Evolutionary conservation across 2,797 vertebrate genomes (phyloP).

Genomic region (Schizopygopsis pylzovi): DNA sequence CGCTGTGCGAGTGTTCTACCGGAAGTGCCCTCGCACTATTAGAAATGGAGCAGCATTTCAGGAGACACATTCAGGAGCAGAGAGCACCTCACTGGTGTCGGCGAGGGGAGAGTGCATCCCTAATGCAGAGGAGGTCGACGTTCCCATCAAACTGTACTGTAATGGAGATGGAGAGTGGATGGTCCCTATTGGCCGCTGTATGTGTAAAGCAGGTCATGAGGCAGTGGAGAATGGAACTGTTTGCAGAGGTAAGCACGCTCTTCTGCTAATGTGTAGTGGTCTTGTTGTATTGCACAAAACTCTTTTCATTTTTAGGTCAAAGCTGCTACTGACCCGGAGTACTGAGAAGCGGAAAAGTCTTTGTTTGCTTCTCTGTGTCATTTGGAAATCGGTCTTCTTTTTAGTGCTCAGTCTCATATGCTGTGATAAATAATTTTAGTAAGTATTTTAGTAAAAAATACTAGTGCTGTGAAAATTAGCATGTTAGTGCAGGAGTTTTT

Average conservation of each 20-base stretch:
- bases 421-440: neutral
- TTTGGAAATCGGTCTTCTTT: neutral
- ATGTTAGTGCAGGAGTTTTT: too few species aligned
- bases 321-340: neutral
- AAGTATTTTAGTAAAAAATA: neutral
- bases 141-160: constrained; percentile 98
- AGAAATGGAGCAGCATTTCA: constrained; percentile 93
- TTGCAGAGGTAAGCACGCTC: constrained; percentile 86
- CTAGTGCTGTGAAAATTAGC: neutral
- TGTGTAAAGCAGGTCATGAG: constrained; percentile 94
- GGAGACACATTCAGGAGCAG: constrained; percentile 94
- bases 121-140: constrained; percentile 96
- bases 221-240: constrained; percentile 91
- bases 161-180: constrained; percentile 98
- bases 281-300: constrained; percentile 18
- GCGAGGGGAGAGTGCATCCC: constrained; percentile 92
- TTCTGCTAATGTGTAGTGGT: neutral
- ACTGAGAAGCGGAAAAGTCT: neutral
- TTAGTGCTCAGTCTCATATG: neutral
- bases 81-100: constrained; percentile 95
- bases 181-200: constrained; percentile 97
- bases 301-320: constrained; percentile 1
- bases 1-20: constrained; percentile 94
- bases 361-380: neutral
- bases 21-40: constrained; percentile 92